Conservation (phyloP, 2,113 vertebrate genomes). For the Hemicordylus capensis region DNA sequence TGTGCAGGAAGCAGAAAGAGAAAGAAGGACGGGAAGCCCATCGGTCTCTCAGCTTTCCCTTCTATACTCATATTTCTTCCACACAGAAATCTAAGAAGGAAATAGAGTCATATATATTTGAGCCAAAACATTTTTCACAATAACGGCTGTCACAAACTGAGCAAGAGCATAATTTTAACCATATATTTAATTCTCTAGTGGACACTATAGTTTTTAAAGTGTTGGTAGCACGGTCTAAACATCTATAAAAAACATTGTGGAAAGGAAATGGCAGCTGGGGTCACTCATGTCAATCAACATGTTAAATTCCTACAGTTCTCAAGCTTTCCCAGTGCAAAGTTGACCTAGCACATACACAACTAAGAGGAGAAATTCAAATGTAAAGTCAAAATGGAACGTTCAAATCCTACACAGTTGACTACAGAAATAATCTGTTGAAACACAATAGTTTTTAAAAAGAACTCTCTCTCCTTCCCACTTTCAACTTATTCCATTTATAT, state of each 20-base stretch:
- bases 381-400: not conserved
- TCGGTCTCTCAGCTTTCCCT: conserved; percentile 38
- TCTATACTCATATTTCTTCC: conserved; percentile 44
- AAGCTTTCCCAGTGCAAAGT: conserved; percentile 24
- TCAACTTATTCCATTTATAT: not conserved
- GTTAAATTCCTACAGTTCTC: conserved; percentile 39
- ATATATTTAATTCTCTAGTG: conserved; percentile 48
- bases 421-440: not conserved
- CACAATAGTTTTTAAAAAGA: not conserved
- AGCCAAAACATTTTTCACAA: conserved; percentile 68
- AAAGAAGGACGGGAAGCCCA: conserved; percentile 5
- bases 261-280: conserved; percentile 46
- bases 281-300: conserved; percentile 46
- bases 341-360: not conserved
- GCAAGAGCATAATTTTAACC: conserved; percentile 45
- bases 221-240: conserved; percentile 41
- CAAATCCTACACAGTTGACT: not conserved
- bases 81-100: conserved; percentile 63
- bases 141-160: conserved; percentile 67
- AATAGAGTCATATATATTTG: conserved; percentile 64
- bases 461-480: not conserved
- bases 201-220: conserved; percentile 44
- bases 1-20: conserved; percentile 30
- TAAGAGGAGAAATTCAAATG: conserved; percentile 9
- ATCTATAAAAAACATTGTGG: conserved; percentile 45